Percentiles rank a stretch among this genome's conserved stretches.
phyloP scores from a whole-genome alignment of 2,888 invertebrate species.

The Criorhina ranunculi region DNA sequence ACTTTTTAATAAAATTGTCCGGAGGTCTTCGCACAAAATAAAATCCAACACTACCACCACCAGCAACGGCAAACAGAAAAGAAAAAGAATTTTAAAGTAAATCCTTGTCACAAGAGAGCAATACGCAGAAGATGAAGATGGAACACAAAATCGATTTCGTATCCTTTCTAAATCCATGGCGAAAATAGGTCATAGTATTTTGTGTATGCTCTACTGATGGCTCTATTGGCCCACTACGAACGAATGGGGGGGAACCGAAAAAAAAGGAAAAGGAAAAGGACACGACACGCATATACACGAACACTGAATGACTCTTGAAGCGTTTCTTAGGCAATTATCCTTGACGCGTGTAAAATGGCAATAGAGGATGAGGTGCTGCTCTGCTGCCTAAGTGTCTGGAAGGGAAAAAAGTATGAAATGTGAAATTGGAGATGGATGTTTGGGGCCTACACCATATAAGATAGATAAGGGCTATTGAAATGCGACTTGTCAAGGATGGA shows the following conservation, averaged over 20 bases:
- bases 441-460: constrained; percentile 1
- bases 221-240: constrained; percentile 66
- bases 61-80: background rate
- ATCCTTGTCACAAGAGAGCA: constrained; percentile 31
- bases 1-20: constrained; percentile 36
- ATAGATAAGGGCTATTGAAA: constrained; percentile 53
- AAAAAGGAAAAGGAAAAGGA: constrained; percentile 21
- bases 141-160: constrained; percentile 64
- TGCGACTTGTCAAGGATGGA: constrained; percentile 50
- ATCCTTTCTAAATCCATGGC: constrained; percentile 55
- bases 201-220: constrained; percentile 69
- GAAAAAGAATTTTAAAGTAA: constrained; percentile 41
- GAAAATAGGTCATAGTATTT: constrained; percentile 72
- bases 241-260: background rate
- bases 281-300: constrained; percentile 38
- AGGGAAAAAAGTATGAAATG: constrained; percentile 27
- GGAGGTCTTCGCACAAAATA: constrained; percentile 49
- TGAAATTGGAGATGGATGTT: constrained; percentile 30
- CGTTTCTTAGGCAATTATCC: constrained; percentile 71
- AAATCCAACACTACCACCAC: too few relatives aligned
- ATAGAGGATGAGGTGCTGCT: constrained; percentile 56
- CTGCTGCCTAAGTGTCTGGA: constrained; percentile 71
- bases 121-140: background rate
- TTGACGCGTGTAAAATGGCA: constrained; percentile 67
- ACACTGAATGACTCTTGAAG: constrained; percentile 59